Evolutionary conservation across 2,797 vertebrate genomes (phyloP).

Genomic region (Hylomyscus alleni): DNA sequence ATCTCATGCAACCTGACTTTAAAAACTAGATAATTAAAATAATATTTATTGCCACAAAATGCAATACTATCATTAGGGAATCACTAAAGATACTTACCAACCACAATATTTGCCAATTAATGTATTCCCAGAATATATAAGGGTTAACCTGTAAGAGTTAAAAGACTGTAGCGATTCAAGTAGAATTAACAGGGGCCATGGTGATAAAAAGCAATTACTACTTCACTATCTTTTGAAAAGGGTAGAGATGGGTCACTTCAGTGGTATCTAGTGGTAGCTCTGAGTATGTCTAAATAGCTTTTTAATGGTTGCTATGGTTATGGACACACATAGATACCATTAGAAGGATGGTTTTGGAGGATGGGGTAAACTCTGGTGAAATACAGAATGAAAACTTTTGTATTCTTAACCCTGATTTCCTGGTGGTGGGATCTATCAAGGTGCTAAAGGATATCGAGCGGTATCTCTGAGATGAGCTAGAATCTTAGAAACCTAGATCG

Average conservation of each 20-base stretch:
- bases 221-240: neutral
- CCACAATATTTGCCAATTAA: neutral
- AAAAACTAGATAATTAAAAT: neutral
- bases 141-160: neutral
- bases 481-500: neutral
- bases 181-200: neutral
- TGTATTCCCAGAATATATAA: neutral
- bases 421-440: neutral
- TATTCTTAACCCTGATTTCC: neutral
- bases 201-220: neutral
- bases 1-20: neutral
- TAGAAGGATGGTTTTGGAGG: neutral
- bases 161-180: neutral
- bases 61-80: neutral
- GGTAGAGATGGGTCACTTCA: neutral
- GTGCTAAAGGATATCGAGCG: neutral
- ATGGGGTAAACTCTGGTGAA: neutral
- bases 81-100: constrained; percentile 27
- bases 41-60: neutral
- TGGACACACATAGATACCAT: neutral
- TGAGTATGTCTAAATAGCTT: neutral
- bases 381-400: neutral
- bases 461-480: neutral
- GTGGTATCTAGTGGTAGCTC: neutral
- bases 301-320: neutral